Evolutionary conservation across 1,140 invertebrate genomes (phyloP).

Genomic region (Zaprionus davidi): DNA sequence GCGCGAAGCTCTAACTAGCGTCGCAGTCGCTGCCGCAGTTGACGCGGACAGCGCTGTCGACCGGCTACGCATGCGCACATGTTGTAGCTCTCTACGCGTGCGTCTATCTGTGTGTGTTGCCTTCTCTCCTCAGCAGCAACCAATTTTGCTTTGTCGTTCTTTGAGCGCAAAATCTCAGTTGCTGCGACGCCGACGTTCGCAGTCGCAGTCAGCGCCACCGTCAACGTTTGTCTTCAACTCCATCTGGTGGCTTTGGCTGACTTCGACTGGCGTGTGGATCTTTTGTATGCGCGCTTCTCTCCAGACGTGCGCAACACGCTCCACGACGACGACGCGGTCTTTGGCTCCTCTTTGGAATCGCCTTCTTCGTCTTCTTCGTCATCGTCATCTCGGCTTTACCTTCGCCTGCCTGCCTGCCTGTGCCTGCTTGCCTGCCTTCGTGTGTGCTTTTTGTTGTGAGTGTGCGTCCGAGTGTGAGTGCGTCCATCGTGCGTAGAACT

Average conservation of each 20-base stretch:
- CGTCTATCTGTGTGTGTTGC: conserved; percentile 13
- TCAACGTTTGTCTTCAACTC: conserved; percentile 57
- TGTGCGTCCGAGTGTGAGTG: conserved; percentile 24
- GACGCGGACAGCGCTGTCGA: conserved; percentile 26
- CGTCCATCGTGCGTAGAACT: conserved; percentile 44
- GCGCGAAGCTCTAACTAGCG: conserved; percentile 55
- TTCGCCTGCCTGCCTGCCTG: conserved; percentile 23
- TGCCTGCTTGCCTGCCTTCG: conserved; percentile 10
- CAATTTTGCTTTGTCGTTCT: conserved; percentile 75
- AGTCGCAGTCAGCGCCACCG: conserved; percentile 19
- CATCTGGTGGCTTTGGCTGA: conserved; percentile 55
- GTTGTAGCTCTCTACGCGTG: conserved; percentile 40
- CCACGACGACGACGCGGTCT: conserved; percentile 70
- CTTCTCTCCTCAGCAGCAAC: conserved; percentile 23
- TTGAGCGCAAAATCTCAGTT: conserved; percentile 60
- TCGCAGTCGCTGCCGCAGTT: conserved; percentile 29
- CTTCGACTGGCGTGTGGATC: conserved; percentile 69
- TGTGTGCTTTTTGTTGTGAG: conserved; percentile 19
- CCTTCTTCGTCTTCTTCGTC: conserved; percentile 32
- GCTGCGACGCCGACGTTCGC: not conserved
- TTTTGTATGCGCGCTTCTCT: conserved; percentile 72
- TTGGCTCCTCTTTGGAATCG: conserved; percentile 50
- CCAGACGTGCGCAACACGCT: conserved; percentile 75
- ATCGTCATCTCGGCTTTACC: conserved; percentile 18
- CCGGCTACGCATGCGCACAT: conserved; percentile 78